Evolutionary conservation across 2,888 invertebrate species (phyloP).

Genomic region (Acanthacorydalis orientalis): DNA sequence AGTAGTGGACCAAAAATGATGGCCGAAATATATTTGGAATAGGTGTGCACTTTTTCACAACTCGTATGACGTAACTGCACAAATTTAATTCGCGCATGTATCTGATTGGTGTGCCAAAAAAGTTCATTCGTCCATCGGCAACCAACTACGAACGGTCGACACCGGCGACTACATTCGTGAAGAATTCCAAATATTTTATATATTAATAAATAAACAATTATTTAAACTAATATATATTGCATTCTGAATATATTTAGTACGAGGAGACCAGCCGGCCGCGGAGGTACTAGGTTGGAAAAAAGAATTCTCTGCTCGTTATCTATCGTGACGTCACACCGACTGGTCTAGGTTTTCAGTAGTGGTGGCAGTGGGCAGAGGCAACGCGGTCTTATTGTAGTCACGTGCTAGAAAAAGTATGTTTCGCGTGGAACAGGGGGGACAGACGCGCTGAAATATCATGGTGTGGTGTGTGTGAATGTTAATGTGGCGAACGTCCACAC

Average conservation of each 20-base stretch:
- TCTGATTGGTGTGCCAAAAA: constrained; percentile 1
- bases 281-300: constrained; percentile 11
- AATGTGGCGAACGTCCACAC: too few relatives aligned
- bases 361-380: background rate
- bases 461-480: too few relatives aligned
- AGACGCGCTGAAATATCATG: too few relatives aligned
- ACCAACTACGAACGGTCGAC: too few relatives aligned
- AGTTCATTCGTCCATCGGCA: background rate
- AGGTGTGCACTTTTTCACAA: constrained; percentile 1
- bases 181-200: background rate
- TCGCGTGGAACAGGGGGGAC: too few relatives aligned
- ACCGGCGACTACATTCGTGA: too few relatives aligned
- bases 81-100: constrained; percentile 1
- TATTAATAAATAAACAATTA: constrained; percentile 22
- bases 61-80: constrained; percentile 6
- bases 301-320: background rate
- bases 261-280: constrained; percentile 19
- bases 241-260: constrained; percentile 27
- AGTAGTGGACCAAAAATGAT: background rate
- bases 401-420: too few relatives aligned
- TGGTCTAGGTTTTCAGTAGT: background rate
- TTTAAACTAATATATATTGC: constrained; percentile 29
- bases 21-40: background rate
- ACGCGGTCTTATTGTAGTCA: too few relatives aligned
- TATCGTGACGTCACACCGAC: background rate